Evolutionary conservation across 2,797 vertebrate genomes (phyloP).

Genomic region (Paguma larvata): DNA sequence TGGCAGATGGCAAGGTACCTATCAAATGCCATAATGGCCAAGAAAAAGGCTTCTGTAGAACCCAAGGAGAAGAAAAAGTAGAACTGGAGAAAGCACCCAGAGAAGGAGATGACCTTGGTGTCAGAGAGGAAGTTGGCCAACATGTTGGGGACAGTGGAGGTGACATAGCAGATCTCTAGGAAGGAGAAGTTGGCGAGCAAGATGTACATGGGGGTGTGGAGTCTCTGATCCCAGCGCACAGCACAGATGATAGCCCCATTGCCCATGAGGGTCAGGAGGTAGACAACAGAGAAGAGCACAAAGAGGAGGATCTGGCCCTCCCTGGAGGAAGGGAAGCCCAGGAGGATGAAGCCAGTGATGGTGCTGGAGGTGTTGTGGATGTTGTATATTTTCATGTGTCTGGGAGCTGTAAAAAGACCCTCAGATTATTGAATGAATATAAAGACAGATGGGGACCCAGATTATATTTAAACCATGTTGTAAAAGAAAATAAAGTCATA

Average conservation of each 20-base stretch:
- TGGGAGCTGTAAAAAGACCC: not conserved
- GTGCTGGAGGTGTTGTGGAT: not conserved
- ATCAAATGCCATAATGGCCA: constrained; percentile 77
- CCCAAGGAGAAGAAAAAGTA: constrained; percentile 77
- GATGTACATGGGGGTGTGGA: constrained; percentile 75
- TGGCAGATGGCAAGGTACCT: constrained; percentile 80
- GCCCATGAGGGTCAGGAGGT: constrained; percentile 69
- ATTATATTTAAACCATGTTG: not conserved
- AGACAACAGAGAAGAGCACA: constrained; percentile 63
- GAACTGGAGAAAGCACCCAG: constrained; percentile 70
- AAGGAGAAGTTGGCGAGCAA: constrained; percentile 71
- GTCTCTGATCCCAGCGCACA: constrained; percentile 35
- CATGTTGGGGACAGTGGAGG: constrained; percentile 63
- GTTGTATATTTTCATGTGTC: constrained; percentile 53
- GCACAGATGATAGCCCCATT: constrained; percentile 72
- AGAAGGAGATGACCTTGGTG: constrained; percentile 57
- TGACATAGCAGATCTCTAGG: constrained; percentile 75
- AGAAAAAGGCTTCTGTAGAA: constrained; percentile 70
- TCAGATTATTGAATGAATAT: not conserved
- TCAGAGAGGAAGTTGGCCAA: constrained; percentile 57
- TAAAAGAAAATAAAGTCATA: not conserved
- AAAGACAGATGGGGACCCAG: not conserved
- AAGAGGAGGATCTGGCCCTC: constrained; percentile 72
- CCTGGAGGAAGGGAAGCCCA: not conserved
- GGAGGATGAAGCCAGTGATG: not conserved